Evolutionary conservation across 2,888 invertebrate species (phyloP).

Genomic region (Drepanosiphum platanoidis): DNA sequence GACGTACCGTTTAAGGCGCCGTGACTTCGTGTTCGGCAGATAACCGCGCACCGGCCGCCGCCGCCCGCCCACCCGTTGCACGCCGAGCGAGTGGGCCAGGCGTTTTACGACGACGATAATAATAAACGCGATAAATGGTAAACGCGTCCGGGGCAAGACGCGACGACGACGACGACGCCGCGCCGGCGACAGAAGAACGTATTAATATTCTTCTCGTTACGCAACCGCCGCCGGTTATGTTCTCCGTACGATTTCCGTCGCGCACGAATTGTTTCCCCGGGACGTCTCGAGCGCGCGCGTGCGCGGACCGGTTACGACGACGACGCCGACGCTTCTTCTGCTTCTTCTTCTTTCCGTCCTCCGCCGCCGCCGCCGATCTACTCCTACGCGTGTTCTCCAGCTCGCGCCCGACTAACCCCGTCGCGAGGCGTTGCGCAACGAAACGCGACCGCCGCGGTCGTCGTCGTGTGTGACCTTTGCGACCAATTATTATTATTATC

Average conservation of each 20-base stretch:
- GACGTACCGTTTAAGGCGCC: no score
- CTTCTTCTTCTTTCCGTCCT: not conserved
- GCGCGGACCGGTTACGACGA: constrained; percentile 18
- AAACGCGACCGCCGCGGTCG: not conserved
- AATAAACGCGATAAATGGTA: no score
- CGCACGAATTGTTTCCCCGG: constrained; percentile 49
- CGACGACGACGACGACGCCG: not conserved
- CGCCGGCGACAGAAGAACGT: no score
- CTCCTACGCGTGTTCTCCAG: not conserved
- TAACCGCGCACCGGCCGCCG: no score
- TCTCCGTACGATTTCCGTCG: constrained; percentile 37
- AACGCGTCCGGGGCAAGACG: no score
- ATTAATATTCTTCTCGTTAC: no score
- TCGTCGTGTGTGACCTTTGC: constrained; percentile 56
- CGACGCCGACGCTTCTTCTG: not conserved
- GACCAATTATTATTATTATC: constrained; percentile 32
- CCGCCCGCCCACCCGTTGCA: no score
- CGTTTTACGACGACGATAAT: not conserved
- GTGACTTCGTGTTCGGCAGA: no score
- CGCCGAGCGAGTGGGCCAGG: no score
- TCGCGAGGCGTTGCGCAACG: constrained; percentile 1
- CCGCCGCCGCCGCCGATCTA: not conserved
- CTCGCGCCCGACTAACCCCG: not conserved
- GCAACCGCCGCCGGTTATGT: not conserved
- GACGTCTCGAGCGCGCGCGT: no score